phyloP scores from a whole-genome alignment of 2,797 vertebrate species.

The Streptopelia turtur region DNA sequence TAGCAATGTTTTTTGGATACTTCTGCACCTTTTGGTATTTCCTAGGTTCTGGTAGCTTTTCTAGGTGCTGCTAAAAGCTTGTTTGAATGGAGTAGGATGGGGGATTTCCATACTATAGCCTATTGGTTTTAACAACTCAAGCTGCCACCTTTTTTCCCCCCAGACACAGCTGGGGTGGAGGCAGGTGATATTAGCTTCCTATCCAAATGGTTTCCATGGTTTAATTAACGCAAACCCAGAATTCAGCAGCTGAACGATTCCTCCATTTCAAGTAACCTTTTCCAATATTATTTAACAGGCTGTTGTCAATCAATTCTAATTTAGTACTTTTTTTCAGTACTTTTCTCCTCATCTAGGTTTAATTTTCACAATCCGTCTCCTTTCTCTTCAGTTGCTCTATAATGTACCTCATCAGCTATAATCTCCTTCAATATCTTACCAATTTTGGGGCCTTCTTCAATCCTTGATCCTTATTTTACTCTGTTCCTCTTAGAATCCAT shows the following conservation, averaged over 20 bases:
- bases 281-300: not conserved
- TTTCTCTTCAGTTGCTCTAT: not conserved
- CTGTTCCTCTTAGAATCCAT: not conserved
- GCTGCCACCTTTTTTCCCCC: not conserved
- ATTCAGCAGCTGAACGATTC: not conserved
- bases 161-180: not conserved
- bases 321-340: not conserved
- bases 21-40: not conserved
- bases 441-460: not conserved
- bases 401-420: not conserved
- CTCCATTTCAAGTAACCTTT: not conserved
- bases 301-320: conserved; percentile 8
- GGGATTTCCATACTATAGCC: not conserved
- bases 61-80: not conserved
- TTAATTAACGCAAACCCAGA: not conserved
- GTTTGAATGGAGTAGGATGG: not conserved
- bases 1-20: not conserved
- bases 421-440: not conserved
- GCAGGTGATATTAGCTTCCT: not conserved
- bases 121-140: not conserved
- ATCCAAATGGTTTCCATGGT: not conserved
- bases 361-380: not conserved
- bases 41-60: not conserved
- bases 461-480: not conserved
- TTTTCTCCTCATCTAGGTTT: not conserved